Evolutionary conservation across 2,797 vertebrate genomes (phyloP), one percentile per base, ranked within the genome.

Genomic region (Melanotaenia pygmaea): DNA sequence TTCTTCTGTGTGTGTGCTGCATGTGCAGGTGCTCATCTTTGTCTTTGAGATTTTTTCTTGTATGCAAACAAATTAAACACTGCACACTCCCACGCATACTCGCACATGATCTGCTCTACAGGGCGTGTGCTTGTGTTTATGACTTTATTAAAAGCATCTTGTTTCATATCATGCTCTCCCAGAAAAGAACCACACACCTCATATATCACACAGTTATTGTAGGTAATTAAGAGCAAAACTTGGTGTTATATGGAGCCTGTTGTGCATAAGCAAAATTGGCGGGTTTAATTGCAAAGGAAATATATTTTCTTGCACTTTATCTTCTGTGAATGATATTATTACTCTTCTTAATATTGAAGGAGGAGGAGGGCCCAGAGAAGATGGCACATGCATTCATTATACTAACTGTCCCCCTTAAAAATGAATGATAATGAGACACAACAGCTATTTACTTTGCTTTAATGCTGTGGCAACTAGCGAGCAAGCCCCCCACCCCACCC

Each of bases 221-320:
- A 79, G 91, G 92, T 93, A 93, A 93, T 94, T 93, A 93, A 92
- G 84, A 86, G 84, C 86, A 85, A 85, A 90, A 90, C 85, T 81
- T 79, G 61, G 87, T 89, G 85, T 77, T 88, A 77, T 72, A 77
- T 35, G 37, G 79, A 59, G 82, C 90, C 91, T 72, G 85, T 89
- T 92, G 92, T 91, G 91, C 85, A 80, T 85, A 91, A 91, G 88
- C 90, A 92, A 90, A 93, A 89, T 69, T 79, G 88, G 89, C 90
- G 85, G 89, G 88, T 93, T 92, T 92, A 93, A 93, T 94, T 93
- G 92, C 88, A 70, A 83, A 81, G 63, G 73, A 91, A 91, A 73
- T 66, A 91, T 91, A 92, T 92, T 89, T 82, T 70, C 87, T 65
- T 61, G 81, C 84, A 85, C 78, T 92, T 91, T 85, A 88, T 91